These are phyloP conservation scores for Cuculus canorus DNA, from an alignment of 2,797 vertebrate species.

Conservation along the genomic window DNA sequence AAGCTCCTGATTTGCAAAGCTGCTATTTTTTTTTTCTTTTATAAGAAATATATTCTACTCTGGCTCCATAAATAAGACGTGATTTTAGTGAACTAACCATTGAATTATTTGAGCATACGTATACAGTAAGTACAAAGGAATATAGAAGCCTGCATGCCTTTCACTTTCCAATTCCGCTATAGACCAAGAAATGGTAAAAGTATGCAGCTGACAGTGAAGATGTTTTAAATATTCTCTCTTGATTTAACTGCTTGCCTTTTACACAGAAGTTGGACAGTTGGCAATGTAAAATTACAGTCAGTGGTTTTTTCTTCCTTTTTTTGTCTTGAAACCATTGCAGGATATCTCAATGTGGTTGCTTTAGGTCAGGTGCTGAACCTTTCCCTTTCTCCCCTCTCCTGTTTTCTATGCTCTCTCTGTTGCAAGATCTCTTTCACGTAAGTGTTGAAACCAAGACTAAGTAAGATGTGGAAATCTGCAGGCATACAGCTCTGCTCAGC, in stretches of 20 bases:
- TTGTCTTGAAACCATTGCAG: not conserved
- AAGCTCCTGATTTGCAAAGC: not conserved
- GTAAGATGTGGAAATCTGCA: not conserved
- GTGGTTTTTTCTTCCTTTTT: not conserved
- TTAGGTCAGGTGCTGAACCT: not conserved
- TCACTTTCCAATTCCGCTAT: not conserved
- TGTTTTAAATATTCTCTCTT: not conserved
- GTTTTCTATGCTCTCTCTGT: not conserved
- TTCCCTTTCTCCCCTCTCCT: not conserved
- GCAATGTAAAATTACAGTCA: not conserved
- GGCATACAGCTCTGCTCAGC: not conserved
- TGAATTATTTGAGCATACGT: not conserved
- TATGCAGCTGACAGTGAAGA: not conserved
- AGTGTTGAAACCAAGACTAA: not conserved
- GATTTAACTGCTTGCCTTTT: not conserved
- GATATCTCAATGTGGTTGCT: not conserved
- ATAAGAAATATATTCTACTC: not conserved
- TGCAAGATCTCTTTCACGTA: not conserved
- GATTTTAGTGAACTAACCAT: not conserved
- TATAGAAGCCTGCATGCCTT: not conserved
- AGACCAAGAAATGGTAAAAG: not conserved
- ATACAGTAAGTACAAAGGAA: not conserved
- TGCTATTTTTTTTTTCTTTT: not conserved
- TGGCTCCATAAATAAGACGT: not conserved
- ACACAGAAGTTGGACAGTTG: not conserved